Conservation (phyloP, 2,888 invertebrate genomes). For the Plutella xylostella region DNA sequence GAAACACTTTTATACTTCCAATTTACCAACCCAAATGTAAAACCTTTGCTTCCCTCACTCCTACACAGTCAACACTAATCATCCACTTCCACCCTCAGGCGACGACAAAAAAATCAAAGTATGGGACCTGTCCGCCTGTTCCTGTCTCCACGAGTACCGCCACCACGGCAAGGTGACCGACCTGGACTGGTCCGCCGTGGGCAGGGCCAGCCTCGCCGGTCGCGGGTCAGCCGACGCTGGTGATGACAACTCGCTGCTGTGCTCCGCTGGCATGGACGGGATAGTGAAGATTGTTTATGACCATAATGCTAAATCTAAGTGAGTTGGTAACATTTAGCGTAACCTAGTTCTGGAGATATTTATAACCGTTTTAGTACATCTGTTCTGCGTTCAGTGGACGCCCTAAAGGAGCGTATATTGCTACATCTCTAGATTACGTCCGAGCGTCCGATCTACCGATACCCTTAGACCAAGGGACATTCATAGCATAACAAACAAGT, state of each 20-base stretch:
- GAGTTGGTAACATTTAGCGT: conserved; percentile 19
- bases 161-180: conserved; percentile 73
- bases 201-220: conserved; percentile 45
- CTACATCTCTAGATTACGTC: no score
- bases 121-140: conserved; percentile 78
- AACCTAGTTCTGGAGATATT: neutral
- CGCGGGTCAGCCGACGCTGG: conserved; percentile 30
- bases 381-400: no score
- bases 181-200: conserved; percentile 70
- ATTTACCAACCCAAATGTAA: no score
- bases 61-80: no score
- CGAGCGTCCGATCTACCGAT: no score
- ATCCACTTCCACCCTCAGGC: no score
- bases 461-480: no score
- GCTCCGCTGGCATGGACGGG: conserved; percentile 77
- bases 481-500: no score
- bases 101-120: conserved; percentile 78
- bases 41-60: no score
- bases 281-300: conserved; percentile 76
- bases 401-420: no score
- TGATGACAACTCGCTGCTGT: conserved; percentile 61
- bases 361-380: no score
- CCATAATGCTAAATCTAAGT: conserved; percentile 52
- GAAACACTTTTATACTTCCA: no score
- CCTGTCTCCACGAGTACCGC: conserved; percentile 72